Evolutionary conservation across 92 coral and sea anemone species (phyloP), one percentile per base, ranked within the genome.

Genomic region (Palythoa grandiflora): DNA sequence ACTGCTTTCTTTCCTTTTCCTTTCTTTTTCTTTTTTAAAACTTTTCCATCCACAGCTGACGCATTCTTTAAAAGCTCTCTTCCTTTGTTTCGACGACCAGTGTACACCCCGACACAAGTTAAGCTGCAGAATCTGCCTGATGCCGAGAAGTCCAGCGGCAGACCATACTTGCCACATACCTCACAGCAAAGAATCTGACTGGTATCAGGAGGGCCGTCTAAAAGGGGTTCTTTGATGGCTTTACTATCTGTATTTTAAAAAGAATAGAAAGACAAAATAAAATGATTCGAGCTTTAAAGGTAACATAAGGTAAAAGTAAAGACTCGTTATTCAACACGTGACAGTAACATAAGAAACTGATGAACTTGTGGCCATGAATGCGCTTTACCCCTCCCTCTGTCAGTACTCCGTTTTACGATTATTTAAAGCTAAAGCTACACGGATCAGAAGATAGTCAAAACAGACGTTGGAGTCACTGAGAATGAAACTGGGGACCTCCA

Each of bases 61-160:
- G 91, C 75, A 50, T 89, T 89, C 9, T 94, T 90, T 28, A 96
- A 87, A 52, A 94, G 90, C 48, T 95, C 99, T 37, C 99, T 84
- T 35, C 99, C 99, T 77, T 97, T 97, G 87, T 97, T 97, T 15
- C 98, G 79, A n/a, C 97, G 80, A 1, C 99, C 99, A 0, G 99
- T 97, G 94, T 97, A 94, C 0, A 93, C 94, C 3, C 99, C 99
- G 71, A 97, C 99, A 87, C 99, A 97, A 2, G 99, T 94, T 80
- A 97, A 77, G 40, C 99, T 92, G 87, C 99, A 97, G 89, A 97
- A 97, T 80, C 99, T 89, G 28, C 99, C 99, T 1, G 99, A 97
- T 6, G 98, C 96, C 9, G 95, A 96, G 75, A 97, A 97, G 60
- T 95, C 98, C 77, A 92, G 98, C 2, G 96, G 96, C 68, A 97